Conservation (phyloP, 1,140 invertebrate genomes). For the Hypsibius dujardini region DNA sequence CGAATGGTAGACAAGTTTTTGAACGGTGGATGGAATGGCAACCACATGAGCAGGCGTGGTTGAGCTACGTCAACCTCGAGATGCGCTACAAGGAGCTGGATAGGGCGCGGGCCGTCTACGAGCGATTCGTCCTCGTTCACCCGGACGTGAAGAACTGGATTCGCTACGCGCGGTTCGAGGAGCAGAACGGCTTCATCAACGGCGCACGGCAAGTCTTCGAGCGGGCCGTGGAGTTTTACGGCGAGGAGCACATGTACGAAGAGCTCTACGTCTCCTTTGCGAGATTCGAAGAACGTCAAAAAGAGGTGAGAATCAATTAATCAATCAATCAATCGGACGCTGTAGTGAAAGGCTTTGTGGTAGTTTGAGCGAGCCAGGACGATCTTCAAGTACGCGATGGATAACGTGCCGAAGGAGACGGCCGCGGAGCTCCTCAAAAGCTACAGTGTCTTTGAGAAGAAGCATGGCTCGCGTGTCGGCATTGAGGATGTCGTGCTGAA, state of each 20-base stretch:
- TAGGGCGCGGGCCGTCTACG: conserved; percentile 76
- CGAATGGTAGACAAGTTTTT: conserved; percentile 54
- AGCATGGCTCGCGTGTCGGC: conserved; percentile 84
- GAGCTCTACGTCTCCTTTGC: conserved; percentile 89
- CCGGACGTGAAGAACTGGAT: conserved; percentile 94
- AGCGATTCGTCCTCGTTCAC: conserved; percentile 87
- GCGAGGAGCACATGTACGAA: conserved; percentile 86
- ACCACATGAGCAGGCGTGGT: conserved; percentile 97
- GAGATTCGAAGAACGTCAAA: conserved; percentile 94
- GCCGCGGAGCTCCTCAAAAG: conserved; percentile 91
- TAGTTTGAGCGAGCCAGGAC: conserved; percentile 80
- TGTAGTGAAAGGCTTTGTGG: no score
- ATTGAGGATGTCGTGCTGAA: conserved; percentile 97
- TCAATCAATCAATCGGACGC: no score
- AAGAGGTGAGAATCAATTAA: no score
- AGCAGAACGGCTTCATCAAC: conserved; percentile 76
- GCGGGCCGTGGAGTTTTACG: conserved; percentile 87
- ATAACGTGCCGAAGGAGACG: conserved; percentile 77
- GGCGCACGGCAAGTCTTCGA: conserved; percentile 77
- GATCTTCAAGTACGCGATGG: conserved; percentile 94
- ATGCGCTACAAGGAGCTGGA: conserved; percentile 90
- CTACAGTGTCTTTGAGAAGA: conserved; percentile 97
- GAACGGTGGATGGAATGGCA: conserved; percentile 99
- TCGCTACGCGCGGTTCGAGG: conserved; percentile 88
- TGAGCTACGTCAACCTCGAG: conserved; percentile 99